Evolutionary conservation across 2,888 invertebrate species (phyloP), one percentile per base, ranked within the genome.

Genomic region (Herminia tarsipennalis): DNA sequence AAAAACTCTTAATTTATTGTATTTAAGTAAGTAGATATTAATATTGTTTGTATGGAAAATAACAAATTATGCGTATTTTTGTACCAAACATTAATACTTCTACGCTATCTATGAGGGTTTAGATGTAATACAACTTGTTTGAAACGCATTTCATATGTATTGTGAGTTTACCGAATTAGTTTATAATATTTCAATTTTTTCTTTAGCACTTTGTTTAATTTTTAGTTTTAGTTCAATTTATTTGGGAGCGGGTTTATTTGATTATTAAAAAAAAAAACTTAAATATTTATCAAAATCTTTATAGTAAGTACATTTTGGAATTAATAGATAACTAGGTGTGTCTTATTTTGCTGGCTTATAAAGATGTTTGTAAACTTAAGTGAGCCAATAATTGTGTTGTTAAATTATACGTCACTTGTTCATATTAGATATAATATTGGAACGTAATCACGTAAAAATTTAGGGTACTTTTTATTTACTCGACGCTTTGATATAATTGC

Each of bases 1-100:
- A 32, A 38, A 56, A 56, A 48, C 36, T 36, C 51, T 52, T 64
- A 62, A 72, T 70, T 73, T 73, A 72, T 72, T 68, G 56, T 70
- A 66, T 60, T 51, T 56, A 64, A 56, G 27, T 62, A 69, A 56
- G 56, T 71, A 71, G 60, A 57, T 70, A 57, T 66, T 60, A 60
- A 63, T 73, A 72, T 70, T 70, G 71, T 80, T 77, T 73, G 70
- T 73, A 75, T 64, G 61, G 65, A 72, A 50, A 67, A 68, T 73
- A 74, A 76, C 66, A 66, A 65, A 70, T 59, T 56, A 56, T 58
- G 57, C 60, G 80, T 85, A 85, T 86, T 85, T 85, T 86, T 85
- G 69, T 85, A 85, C 80, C 71, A 71, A 79, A 78, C 72, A 69
- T 67, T 70, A 70, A 71, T 66, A 61, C 49, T 64, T 58, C 44